Percentiles rank a stretch among this genome's conserved stretches.
Conservation (phyloP, 92 coral and sea anemone genomes). For the Porites lobata region DNA sequence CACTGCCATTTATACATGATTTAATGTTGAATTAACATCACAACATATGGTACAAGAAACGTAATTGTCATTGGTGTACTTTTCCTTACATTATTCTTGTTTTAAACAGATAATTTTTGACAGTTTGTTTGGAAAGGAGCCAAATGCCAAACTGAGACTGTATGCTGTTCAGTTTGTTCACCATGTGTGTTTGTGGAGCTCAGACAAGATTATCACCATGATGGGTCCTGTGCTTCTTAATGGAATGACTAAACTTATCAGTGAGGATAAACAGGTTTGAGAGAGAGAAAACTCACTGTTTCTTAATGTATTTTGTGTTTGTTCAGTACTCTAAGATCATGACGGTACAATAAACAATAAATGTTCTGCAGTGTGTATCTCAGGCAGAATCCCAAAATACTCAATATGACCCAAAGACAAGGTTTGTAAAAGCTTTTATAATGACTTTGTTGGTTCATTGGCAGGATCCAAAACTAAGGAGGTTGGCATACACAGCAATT, state of each 20-base stretch:
- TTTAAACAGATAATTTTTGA: constrained; percentile 78
- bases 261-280: constrained; percentile 83
- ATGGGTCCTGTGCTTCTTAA: constrained; percentile 88
- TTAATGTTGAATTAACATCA: no score
- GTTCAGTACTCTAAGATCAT: neutral
- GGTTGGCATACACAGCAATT: constrained; percentile 91
- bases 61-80: neutral
- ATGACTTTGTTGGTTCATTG: neutral
- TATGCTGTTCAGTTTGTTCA: constrained; percentile 96
- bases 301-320: neutral
- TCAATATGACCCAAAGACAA: no score
- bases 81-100: neutral
- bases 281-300: neutral
- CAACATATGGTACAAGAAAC: no score
- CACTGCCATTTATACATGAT: no score
- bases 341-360: neutral
- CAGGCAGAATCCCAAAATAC: no score
- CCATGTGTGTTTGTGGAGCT: constrained; percentile 93
- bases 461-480: constrained; percentile 82
- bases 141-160: constrained; percentile 78
- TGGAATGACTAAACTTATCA: constrained; percentile 90
- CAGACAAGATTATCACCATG: constrained; percentile 88
- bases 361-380: neutral
- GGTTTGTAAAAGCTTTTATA: neutral
- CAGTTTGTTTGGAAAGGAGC: constrained; percentile 85